Percentiles rank a stretch among this genome's conserved stretches.
These are phyloP conservation scores for Pipistrellus pipistrellus DNA, from an alignment of 2,797 vertebrate species.

Conservation along the genomic window DNA sequence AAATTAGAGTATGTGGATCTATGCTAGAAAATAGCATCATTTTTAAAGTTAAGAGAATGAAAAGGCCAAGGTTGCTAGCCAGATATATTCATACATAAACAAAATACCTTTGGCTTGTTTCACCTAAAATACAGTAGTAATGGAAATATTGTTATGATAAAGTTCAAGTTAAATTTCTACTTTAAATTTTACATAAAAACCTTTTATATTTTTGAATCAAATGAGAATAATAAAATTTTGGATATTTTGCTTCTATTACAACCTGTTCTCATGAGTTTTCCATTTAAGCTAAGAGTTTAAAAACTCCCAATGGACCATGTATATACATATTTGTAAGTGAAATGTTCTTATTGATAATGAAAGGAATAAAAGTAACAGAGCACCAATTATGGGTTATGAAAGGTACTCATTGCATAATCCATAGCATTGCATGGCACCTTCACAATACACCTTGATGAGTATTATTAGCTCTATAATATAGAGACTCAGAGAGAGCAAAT, in stretches of 20 bases:
- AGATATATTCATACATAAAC: not conserved
- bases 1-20: not conserved
- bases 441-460: not conserved
- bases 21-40: not conserved
- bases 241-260: not conserved
- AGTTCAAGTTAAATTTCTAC: not conserved
- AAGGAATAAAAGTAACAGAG: not conserved
- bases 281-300: not conserved
- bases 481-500: not conserved
- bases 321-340: not conserved
- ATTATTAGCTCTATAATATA: not conserved
- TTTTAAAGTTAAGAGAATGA: not conserved
- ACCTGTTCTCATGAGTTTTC: not conserved
- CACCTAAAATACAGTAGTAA: not conserved
- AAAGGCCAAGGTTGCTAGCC: not conserved
- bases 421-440: not conserved
- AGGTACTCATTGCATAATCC: not conserved
- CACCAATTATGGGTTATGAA: not conserved
- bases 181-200: not conserved
- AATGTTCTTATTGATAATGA: not conserved
- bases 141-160: not conserved
- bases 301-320: not conserved
- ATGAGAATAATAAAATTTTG: not conserved
- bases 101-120: constrained; percentile 8
- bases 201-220: constrained; percentile 1